Base-by-base conservation (phyloP, 2,797 vertebrate species). In the Eutrigla gurnardus region DNA sequence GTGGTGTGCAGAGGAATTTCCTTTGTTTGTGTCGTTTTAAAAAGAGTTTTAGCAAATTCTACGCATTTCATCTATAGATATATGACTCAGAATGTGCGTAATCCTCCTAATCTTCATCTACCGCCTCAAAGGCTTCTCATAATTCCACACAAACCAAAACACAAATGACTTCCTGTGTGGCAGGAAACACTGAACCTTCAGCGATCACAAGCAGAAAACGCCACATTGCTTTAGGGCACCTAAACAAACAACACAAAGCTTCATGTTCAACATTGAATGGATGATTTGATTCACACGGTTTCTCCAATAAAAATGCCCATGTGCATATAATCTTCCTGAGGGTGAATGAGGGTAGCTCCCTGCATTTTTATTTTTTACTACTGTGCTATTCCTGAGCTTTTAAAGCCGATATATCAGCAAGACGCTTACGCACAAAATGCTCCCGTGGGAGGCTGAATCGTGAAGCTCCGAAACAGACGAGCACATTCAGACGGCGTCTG, bases 1-100 rank as follows among this genome's bases (percentile, higher is more conserved):
- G 73, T 65, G 64, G 40, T 60, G 77, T 81, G 77, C 67, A 65
- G 36, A 78, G 77, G 84, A 88, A 88, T 83, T 69, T 42, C 53
- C 66, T 85, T 86, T 85, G 86, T 85, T 77, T 80, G 62, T 40
- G 11, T 47, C 5, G 78, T 7, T 62, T 43, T 53, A 57, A 68
- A 55, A 32, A 52, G 40, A 32, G 11, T 6, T 39, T 18, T 3
- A 3, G 43, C 15, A 68, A 49, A 50, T 3, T 40, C 5, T 4
- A 33, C 12, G 7, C 13, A 37, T 39, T 55, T 60, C 37, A 13
- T 13, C 18, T 25, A 25, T 25, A 25, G 25, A 25, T 25, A 25
- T 25, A 25, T 25, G 25, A 25, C 25, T 25, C 25, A 25, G 25
- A 25, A 25, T 25, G 25, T 25, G 25, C 25, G 25, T 25, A 25